phyloP scores from a whole-genome alignment of 2,888 invertebrate species.

The Calliphora vomitoria region DNA sequence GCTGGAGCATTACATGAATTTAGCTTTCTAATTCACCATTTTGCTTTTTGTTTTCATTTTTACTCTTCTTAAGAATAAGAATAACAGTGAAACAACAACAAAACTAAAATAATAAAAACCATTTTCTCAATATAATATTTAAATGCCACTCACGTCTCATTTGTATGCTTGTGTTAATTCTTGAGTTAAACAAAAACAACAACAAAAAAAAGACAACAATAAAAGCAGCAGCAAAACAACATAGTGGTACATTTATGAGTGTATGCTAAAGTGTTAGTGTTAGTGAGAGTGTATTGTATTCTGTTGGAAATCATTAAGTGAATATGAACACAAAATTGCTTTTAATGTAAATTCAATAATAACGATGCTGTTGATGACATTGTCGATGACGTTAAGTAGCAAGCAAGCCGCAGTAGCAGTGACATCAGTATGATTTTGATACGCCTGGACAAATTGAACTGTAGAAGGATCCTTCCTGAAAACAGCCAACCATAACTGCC shows the following conservation, averaged over 20 bases:
- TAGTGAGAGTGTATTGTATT: not conserved
- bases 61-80: not conserved
- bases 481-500: not conserved
- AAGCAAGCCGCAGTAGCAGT: not conserved
- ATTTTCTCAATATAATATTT: slow-evolving; percentile 42
- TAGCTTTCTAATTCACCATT: not conserved
- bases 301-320: slow-evolving; percentile 48
- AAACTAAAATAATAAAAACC: not conserved
- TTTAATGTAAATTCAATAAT: slow-evolving; percentile 50
- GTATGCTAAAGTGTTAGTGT: not conserved
- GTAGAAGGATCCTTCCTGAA: not conserved
- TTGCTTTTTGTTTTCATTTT: not conserved
- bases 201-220: slow-evolving; percentile 1
- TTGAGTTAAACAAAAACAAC: slow-evolving; percentile 4
- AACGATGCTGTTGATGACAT: slow-evolving; percentile 27
- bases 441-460: slow-evolving; percentile 14
- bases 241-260: slow-evolving; percentile 2
- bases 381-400: slow-evolving; percentile 11
- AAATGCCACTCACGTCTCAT: slow-evolving; percentile 42
- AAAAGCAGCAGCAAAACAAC: slow-evolving; percentile 10
- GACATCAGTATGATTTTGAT: not conserved
- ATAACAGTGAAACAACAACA: not conserved
- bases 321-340: slow-evolving; percentile 31
- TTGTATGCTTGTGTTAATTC: slow-evolving; percentile 4
- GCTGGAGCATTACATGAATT: no score